phyloP scores from a whole-genome alignment of 2,113 vertebrate species.

The Hemiprocne comata region DNA sequence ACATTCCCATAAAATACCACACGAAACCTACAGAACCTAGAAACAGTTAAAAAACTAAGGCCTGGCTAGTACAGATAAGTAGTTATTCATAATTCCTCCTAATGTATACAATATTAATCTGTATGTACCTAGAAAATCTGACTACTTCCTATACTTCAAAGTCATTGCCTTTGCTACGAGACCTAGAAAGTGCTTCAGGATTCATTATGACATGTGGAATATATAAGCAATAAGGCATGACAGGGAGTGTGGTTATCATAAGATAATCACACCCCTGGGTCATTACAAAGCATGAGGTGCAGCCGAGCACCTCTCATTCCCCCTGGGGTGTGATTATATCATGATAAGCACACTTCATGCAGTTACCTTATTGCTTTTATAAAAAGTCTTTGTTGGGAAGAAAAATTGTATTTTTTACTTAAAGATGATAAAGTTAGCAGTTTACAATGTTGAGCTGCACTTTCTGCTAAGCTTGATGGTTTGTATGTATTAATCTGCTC shows the following conservation, averaged over 20 bases:
- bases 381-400: slow-evolving; percentile 75
- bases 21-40: slow-evolving; percentile 31
- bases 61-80: slow-evolving; percentile 69
- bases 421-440: slow-evolving; percentile 72
- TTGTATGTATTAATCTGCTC: slow-evolving; percentile 56
- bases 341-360: slow-evolving; percentile 69
- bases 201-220: slow-evolving; percentile 82
- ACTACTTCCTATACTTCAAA: slow-evolving; percentile 78
- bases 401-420: slow-evolving; percentile 71
- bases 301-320: slow-evolving; percentile 71
- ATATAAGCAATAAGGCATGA: slow-evolving; percentile 83
- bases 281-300: slow-evolving; percentile 81
- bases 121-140: slow-evolving; percentile 77
- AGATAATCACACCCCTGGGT: slow-evolving; percentile 83
- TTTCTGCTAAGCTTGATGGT: slow-evolving; percentile 54
- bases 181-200: slow-evolving; percentile 79
- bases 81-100: slow-evolving; percentile 77
- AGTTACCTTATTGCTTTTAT: slow-evolving; percentile 76
- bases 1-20: neutral
- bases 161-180: slow-evolving; percentile 73
- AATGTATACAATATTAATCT: slow-evolving; percentile 78
- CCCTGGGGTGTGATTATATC: slow-evolving; percentile 80
- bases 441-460: slow-evolving; percentile 68
- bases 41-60: slow-evolving; percentile 67
- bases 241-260: slow-evolving; percentile 80